Conservation (phyloP, 1,140 invertebrate genomes). For the Zaprionus taronus region DNA sequence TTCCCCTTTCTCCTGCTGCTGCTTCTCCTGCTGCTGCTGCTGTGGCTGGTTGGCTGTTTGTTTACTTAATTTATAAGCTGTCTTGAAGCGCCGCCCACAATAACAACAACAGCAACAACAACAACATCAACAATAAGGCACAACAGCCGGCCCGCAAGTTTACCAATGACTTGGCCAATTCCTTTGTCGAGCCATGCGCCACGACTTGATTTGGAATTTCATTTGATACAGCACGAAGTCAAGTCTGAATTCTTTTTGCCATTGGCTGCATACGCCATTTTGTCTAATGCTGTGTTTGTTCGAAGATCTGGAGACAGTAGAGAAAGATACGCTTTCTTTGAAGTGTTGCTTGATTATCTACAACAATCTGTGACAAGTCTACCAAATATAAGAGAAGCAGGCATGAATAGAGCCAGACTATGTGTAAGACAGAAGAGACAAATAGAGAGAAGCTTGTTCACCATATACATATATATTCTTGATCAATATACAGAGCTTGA, state of each 20-base stretch:
- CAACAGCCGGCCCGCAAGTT: conserved; percentile 61
- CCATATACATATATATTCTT: background rate
- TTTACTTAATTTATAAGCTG: conserved; percentile 76
- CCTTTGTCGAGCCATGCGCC: conserved; percentile 4
- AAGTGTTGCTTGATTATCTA: background rate
- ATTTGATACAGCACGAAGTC: background rate
- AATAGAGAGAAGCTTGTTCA: rapidly evolving
- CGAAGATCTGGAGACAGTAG: background rate
- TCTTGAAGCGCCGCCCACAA: conserved; percentile 68
- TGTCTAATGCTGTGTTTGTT: background rate
- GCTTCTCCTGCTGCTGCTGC: conserved; percentile 11
- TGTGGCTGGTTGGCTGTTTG: conserved; percentile 64
- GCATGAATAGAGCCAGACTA: too few species aligned
- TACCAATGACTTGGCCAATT: conserved; percentile 11
- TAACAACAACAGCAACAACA: conserved; percentile 12
- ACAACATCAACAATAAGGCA: conserved; percentile 23
- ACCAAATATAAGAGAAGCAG: too few species aligned
- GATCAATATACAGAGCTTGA: background rate
- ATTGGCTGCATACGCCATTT: conserved; percentile 26
- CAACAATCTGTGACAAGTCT: too few species aligned
- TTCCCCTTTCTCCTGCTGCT: background rate
- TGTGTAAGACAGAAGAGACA: background rate
- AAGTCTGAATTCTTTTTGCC: conserved; percentile 6
- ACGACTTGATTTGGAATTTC: background rate
- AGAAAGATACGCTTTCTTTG: background rate